Evolutionary conservation across 2,113 vertebrate genomes (phyloP).

Genomic region (Myxocyprinus asiaticus): DNA sequence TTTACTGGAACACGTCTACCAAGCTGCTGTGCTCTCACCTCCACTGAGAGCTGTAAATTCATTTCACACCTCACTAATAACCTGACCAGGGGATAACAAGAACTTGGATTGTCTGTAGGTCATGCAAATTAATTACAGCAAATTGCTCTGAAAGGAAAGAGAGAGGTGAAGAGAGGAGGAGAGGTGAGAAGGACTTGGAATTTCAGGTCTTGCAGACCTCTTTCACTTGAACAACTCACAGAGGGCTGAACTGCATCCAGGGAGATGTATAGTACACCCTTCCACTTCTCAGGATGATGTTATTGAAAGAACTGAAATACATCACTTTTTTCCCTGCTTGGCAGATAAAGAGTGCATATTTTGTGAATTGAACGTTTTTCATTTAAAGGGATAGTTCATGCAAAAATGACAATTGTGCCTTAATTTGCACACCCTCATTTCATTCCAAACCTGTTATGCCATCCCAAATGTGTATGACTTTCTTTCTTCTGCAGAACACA

Average conservation of each 20-base stretch:
- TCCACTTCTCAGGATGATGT: background rate
- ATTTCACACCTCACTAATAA: conserved; percentile 66
- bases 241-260: background rate
- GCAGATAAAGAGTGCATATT: background rate
- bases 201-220: conserved; percentile 29
- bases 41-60: conserved; percentile 61
- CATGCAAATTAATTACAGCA: conserved; percentile 65
- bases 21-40: conserved; percentile 45
- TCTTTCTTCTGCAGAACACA: no score
- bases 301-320: background rate
- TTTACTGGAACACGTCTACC: conserved; percentile 25
- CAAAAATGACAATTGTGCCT: no score
- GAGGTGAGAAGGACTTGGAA: conserved; percentile 23
- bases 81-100: conserved; percentile 61
- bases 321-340: background rate
- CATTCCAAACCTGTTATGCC: no score
- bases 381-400: no score
- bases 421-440: no score
- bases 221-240: conserved; percentile 3
- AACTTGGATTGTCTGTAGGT: conserved; percentile 61
- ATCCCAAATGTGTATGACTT: no score
- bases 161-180: conserved; percentile 29
- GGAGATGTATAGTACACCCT: background rate
- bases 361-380: no score
- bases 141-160: conserved; percentile 58